Conservation (phyloP, 2,888 invertebrate genomes). For the Syrphus vitripennis region DNA sequence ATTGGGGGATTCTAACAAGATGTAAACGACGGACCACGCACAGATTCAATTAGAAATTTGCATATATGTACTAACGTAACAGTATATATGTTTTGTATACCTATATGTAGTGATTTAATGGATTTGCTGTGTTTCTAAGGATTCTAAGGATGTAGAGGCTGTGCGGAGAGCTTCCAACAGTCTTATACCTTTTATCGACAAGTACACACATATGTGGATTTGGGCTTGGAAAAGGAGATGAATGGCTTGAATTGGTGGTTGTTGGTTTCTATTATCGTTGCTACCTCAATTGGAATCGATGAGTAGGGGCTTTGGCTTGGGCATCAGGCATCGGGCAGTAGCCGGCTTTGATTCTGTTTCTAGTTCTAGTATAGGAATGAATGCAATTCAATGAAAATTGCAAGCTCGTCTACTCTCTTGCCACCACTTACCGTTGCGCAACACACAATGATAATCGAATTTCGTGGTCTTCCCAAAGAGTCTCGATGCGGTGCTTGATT, state of each 20-base stretch:
- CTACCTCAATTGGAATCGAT: conserved; percentile 64
- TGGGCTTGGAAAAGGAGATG: conserved; percentile 20
- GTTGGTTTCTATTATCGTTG: conserved; percentile 64
- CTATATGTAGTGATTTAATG: conserved; percentile 55
- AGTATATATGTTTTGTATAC: too few relatives aligned
- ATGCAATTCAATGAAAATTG: conserved; percentile 56
- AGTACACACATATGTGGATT: background rate
- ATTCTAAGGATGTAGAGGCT: conserved; percentile 18
- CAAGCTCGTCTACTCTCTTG: conserved; percentile 1
- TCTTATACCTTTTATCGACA: conserved; percentile 22
- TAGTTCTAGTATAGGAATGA: background rate
- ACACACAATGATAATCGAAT: conserved; percentile 55
- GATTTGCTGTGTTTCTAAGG: conserved; percentile 59
- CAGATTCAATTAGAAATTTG: conserved; percentile 66
- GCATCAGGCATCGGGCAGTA: background rate
- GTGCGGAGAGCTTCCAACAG: background rate
- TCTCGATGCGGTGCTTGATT: conserved; percentile 50
- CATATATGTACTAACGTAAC: conserved; percentile 31
- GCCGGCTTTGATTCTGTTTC: background rate
- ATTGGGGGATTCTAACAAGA: conserved; percentile 52
- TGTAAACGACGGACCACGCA: conserved; percentile 60
- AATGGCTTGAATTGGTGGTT: conserved; percentile 55
- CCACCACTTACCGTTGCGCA: background rate
- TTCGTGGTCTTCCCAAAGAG: conserved; percentile 51
- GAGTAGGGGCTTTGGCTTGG: conserved; percentile 8